Conservation (phyloP, 2,113 vertebrate species). For the Gavia stellata region DNA sequence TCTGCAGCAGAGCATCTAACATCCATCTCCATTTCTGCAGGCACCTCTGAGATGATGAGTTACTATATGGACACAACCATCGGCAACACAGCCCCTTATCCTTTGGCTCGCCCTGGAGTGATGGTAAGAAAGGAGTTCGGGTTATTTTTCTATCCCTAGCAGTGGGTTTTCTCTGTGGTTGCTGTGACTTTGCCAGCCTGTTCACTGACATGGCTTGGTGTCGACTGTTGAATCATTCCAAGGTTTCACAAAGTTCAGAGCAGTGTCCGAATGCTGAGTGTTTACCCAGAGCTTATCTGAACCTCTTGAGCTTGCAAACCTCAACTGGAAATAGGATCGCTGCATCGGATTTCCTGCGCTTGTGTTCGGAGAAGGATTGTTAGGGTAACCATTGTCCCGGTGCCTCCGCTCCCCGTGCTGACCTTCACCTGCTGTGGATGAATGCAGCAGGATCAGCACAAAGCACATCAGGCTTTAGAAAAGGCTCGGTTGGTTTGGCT, state of each 20-base stretch:
- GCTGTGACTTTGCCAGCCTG: background rate
- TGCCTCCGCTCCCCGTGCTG: background rate
- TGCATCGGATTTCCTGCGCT: background rate
- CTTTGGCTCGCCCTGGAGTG: constrained; percentile 72
- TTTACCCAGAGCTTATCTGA: background rate
- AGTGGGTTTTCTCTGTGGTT: background rate
- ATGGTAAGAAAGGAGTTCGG: constrained; percentile 77
- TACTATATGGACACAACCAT: constrained; percentile 87
- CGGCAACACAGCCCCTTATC: constrained; percentile 72
- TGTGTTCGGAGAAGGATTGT: background rate
- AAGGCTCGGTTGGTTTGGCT: fast-evolving
- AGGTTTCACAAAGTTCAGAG: background rate
- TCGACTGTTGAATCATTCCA: background rate
- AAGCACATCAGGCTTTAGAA: background rate
- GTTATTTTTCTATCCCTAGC: background rate
- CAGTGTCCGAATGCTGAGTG: background rate
- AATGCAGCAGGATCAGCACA: background rate
- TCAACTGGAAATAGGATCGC: background rate
- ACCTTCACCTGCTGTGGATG: background rate
- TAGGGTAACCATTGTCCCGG: background rate
- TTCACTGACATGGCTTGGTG: background rate
- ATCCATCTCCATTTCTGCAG: constrained; percentile 28
- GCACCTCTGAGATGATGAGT: constrained; percentile 78
- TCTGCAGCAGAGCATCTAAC: background rate
- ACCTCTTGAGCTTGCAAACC: background rate